Evolutionary conservation across 2,888 invertebrate genomes (phyloP).

Genomic region (Heliconius erato): DNA sequence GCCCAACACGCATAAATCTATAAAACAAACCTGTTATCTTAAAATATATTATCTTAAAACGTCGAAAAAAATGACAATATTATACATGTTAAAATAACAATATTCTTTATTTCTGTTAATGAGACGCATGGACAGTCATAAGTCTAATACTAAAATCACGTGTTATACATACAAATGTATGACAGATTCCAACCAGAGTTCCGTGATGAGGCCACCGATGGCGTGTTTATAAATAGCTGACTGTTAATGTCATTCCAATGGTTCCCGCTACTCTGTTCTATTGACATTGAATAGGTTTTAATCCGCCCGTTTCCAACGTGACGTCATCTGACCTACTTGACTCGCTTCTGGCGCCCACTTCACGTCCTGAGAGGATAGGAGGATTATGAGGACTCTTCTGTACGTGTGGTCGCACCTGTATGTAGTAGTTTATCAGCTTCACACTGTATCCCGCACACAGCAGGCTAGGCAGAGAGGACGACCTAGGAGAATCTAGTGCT

Average conservation of each 20-base stretch:
- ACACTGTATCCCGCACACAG: no score
- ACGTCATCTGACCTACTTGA: constrained; percentile 39
- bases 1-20: no score
- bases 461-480: no score
- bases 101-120: no score
- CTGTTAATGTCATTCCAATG: constrained; percentile 45
- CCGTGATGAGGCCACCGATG: constrained; percentile 37
- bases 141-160: not conserved
- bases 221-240: constrained; percentile 45
- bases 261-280: constrained; percentile 38
- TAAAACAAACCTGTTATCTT: no score
- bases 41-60: no score
- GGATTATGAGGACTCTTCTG: not conserved
- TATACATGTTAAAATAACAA: no score
- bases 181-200: constrained; percentile 1
- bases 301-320: constrained; percentile 30
- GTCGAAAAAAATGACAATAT: no score
- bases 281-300: constrained; percentile 47
- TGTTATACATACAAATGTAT: not conserved
- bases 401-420: not conserved
- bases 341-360: constrained; percentile 20
- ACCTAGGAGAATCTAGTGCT: no score
- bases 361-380: constrained; percentile 11
- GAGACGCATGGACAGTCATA: not conserved
- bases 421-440: not conserved